Conservation (phyloP, 2,797 vertebrate species). For the Xiphophorus birchmanni region DNA sequence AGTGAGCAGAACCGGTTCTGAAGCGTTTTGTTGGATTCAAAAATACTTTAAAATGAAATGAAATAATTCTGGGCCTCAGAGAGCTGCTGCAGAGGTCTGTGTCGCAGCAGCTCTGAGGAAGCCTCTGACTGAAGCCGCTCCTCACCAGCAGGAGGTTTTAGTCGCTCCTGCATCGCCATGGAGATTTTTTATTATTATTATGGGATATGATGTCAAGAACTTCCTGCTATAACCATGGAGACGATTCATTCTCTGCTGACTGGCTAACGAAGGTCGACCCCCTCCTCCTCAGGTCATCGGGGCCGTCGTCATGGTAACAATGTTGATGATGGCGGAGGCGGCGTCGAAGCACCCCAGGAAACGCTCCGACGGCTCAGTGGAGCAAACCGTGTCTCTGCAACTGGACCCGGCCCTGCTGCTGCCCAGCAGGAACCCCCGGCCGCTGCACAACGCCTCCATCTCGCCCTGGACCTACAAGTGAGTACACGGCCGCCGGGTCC, state of each 20-base stretch:
- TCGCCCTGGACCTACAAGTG: constrained; percentile 83
- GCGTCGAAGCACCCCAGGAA: constrained; percentile 28
- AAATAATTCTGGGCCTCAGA: no score
- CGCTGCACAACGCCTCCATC: constrained; percentile 72
- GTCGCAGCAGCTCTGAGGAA: no score
- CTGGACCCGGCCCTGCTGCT: constrained; percentile 43
- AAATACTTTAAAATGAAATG: no score
- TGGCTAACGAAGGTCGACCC: background rate
- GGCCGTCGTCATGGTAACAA: background rate
- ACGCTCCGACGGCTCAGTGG: fast-evolving
- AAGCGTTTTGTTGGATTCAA: background rate
- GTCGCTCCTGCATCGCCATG: no score
- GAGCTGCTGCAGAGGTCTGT: no score
- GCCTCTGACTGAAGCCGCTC: no score
- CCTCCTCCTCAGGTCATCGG: constrained; percentile 57
- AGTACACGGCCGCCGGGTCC: background rate
- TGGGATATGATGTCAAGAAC: background rate
- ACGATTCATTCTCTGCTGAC: background rate
- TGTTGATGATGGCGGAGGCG: constrained; percentile 35
- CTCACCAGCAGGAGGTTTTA: no score
- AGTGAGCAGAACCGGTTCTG: background rate
- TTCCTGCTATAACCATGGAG: background rate
- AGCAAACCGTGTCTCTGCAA: constrained; percentile 55
- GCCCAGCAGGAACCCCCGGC: background rate
- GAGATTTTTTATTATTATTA: no score